Evolutionary conservation across 2,888 invertebrate genomes (phyloP).

Genomic region (Phyllotreta cruciferae): DNA sequence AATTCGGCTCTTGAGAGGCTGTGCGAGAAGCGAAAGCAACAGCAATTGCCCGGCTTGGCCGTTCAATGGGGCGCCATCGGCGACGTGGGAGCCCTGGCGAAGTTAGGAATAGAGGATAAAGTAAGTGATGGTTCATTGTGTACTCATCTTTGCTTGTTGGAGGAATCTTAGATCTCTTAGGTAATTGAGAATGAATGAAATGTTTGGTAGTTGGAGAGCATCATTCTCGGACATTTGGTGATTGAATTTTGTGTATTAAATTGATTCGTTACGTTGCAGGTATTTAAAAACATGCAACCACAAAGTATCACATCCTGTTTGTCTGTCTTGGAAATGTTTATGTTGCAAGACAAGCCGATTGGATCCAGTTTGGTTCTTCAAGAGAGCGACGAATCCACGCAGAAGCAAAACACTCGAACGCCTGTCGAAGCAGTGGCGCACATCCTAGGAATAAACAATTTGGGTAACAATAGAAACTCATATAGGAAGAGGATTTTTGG

Average conservation of each 20-base stretch:
- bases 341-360: conserved; percentile 40
- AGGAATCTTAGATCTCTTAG: no score
- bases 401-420: conserved; percentile 23
- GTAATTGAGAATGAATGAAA: no score
- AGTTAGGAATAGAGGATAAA: conserved; percentile 29
- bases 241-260: no score
- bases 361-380: conserved; percentile 39
- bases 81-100: conserved; percentile 42
- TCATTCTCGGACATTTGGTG: no score
- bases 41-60: conserved; percentile 46
- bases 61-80: conserved; percentile 49
- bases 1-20: conserved; percentile 49
- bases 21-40: conserved; percentile 43
- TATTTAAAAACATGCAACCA: conserved; percentile 28
- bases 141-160: not conserved
- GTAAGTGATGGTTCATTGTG: conserved; percentile 21
- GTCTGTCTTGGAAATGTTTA: conserved; percentile 39
- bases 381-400: conserved; percentile 17
- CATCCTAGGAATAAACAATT: conserved; percentile 45
- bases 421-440: conserved; percentile 41
- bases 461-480: conserved; percentile 34
- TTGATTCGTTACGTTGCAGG: conserved; percentile 15
- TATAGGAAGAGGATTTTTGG: not conserved
- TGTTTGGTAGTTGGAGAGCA: no score
- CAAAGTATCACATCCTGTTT: conserved; percentile 42